Base-by-base conservation (phyloP, 1,140 invertebrate genomes). In the Bombus polaris region DNA sequence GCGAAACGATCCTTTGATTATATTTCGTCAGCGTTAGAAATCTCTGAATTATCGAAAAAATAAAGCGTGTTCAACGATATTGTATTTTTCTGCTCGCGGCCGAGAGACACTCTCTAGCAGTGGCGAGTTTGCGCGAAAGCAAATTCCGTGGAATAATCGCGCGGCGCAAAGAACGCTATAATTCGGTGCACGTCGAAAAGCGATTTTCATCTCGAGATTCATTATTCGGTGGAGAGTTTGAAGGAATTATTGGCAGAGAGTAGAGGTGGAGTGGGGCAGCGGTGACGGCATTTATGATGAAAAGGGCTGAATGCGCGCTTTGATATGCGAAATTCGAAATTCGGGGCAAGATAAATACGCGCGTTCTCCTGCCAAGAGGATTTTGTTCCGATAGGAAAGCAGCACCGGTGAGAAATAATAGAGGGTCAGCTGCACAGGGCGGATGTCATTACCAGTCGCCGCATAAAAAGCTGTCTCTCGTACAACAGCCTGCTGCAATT, bases 351-450 rank as follows among this genome's bases (percentile, higher is more conserved):
- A 84, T 89, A 77, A 89, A 87, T 76, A 68, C 37, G 28, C 79
- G 88, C 35, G 32, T 72, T 70, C 76, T 76, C 44, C 42, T 78
- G 42, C 47, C 32, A 70, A 81, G 72, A 73, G 89, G 73, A 87
- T 89, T 84, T 84, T 44, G 81, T 83, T 85, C 89, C 89, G 90
- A 93, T 92, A 88, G 89, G 83, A 87, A 89, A 85, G 71, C 83
- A 83, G 71, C 83, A 85, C 83, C 78, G 83, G 82, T 65, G 90
- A 90, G 91, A 92, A 93, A 93, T 93, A 93, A 93, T 93, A 83
- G 92, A 90, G 92, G 93, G 90, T 93, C 92, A 93, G 90, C 92
- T 93, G 93, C 88, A 85, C 86, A 78, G 81, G 75, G 90, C 92
- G 92, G 88, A 82, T 93, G 93, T 93, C 93, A 93, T 89, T 86